phyloP scores from a whole-genome alignment of 2,888 invertebrate species.

The Andrena dorsata region DNA sequence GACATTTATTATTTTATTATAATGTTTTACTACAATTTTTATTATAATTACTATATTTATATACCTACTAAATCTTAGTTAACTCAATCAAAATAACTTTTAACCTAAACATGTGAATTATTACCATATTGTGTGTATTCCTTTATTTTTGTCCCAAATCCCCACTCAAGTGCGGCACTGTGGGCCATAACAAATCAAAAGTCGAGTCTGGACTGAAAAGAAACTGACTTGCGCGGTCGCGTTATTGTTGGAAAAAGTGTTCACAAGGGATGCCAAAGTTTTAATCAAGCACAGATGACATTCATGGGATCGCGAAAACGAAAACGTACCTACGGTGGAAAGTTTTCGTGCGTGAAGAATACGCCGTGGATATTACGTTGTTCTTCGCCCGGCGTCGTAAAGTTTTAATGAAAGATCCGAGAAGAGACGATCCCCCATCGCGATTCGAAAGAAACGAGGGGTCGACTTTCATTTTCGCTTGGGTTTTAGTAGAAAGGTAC shows the following conservation, averaged over 20 bases:
- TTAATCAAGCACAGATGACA: constrained; percentile 22
- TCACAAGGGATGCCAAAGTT: background rate
- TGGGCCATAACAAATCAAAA: background rate
- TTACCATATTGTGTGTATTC: too few relatives aligned
- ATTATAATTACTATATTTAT: too few relatives aligned
- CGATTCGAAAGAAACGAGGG: constrained; percentile 34
- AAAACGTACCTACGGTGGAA: background rate
- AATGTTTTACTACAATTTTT: too few relatives aligned
- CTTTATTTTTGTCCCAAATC: too few relatives aligned
- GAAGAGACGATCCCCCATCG: background rate
- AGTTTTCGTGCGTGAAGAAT: constrained; percentile 8
- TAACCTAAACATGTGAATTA: too few relatives aligned
- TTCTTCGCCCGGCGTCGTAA: constrained; percentile 47
- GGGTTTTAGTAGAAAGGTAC: constrained; percentile 12
- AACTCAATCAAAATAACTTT: too few relatives aligned
- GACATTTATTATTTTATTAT: too few relatives aligned
- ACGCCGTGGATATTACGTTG: constrained; percentile 39
- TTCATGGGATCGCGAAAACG: constrained; percentile 2
- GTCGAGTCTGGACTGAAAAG: background rate
- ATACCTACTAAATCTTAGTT: too few relatives aligned
- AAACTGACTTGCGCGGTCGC: background rate
- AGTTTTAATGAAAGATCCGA: constrained; percentile 58
- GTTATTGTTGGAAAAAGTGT: background rate
- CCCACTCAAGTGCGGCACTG: too few relatives aligned
- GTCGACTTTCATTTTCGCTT: constrained; percentile 12